Conservation (phyloP, 1,140 invertebrate species). For the Phthorimaea operculella region DNA sequence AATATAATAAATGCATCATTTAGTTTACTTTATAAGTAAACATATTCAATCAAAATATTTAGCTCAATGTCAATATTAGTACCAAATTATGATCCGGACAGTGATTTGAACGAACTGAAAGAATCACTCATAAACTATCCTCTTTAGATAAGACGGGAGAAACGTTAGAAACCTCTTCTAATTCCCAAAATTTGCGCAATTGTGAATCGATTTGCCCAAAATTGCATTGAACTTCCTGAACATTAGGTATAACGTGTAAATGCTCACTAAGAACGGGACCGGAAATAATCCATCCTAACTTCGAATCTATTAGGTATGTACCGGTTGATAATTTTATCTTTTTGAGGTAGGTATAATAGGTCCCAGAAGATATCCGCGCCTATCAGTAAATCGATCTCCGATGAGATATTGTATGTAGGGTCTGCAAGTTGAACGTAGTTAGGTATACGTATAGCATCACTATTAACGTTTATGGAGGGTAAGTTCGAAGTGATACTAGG, state of each 20-base stretch:
- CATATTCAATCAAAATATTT: too few relatives aligned
- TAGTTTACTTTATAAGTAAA: too few relatives aligned
- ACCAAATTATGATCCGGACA: too few relatives aligned
- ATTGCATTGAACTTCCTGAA: not conserved
- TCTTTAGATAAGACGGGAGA: constrained; percentile 10
- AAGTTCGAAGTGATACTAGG: constrained; percentile 8
- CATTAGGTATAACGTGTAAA: not conserved
- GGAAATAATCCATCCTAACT: constrained; percentile 10
- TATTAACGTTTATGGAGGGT: constrained; percentile 1
- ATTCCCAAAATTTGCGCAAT: constrained; percentile 3
- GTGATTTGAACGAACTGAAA: too few relatives aligned
- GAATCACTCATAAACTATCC: too few relatives aligned
- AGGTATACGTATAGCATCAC: constrained; percentile 1
- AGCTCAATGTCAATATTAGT: too few relatives aligned
- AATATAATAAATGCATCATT: too few relatives aligned
- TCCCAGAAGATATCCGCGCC: constrained; percentile 10
- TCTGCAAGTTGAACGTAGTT: constrained; percentile 7
- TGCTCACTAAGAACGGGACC: constrained; percentile 2
- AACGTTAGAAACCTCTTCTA: not conserved
- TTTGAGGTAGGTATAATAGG: constrained; percentile 1
- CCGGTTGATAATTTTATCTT: not conserved
- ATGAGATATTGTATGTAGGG: constrained; percentile 1
- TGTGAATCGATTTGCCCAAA: not conserved
- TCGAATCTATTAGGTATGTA: constrained; percentile 3
- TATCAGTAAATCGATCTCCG: constrained; percentile 9